Conservation (phyloP, 2,888 invertebrate species). For the Athalia rosae region DNA sequence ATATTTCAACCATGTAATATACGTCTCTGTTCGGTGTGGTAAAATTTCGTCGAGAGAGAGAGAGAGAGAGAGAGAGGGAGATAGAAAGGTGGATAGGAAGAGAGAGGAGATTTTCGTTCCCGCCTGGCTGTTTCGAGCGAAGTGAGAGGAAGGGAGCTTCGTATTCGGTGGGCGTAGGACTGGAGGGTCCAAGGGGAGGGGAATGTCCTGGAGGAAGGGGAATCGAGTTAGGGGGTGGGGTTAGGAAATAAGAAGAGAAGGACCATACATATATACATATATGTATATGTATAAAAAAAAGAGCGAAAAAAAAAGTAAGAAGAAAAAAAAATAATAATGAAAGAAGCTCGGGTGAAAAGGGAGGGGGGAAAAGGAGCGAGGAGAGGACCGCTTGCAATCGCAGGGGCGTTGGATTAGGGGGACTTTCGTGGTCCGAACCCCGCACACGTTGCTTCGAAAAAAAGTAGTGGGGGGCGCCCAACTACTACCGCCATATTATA, state of each 20-base stretch:
- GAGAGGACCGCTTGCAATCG: conserved; percentile 58
- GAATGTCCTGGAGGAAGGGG: conserved; percentile 15
- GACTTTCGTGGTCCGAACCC: conserved; percentile 51
- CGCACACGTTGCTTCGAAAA: neutral
- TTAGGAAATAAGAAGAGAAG: conserved; percentile 15
- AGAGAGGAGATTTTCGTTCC: conserved; percentile 29
- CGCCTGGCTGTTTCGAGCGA: conserved; percentile 20
- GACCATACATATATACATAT: no score
- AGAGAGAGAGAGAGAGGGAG: no score
- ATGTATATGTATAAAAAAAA: conserved; percentile 12
- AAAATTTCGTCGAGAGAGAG: no score
- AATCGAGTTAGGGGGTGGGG: conserved; percentile 15
- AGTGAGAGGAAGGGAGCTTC: conserved; percentile 44
- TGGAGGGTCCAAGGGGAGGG: conserved; percentile 37
- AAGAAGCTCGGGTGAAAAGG: conserved; percentile 6
- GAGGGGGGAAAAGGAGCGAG: conserved; percentile 45
- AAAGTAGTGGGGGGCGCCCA: conserved; percentile 52
- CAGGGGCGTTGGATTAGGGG: conserved; percentile 69
- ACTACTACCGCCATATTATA: conserved; percentile 68
- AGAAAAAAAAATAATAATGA: neutral
- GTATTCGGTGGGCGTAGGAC: conserved; percentile 44
- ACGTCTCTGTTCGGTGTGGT: no score
- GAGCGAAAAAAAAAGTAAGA: conserved; percentile 13
- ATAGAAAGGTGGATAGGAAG: neutral
- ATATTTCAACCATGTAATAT: no score